Base-by-base conservation (phyloP, 1,140 invertebrate genomes). In the Drosophila rhopaloa region DNA sequence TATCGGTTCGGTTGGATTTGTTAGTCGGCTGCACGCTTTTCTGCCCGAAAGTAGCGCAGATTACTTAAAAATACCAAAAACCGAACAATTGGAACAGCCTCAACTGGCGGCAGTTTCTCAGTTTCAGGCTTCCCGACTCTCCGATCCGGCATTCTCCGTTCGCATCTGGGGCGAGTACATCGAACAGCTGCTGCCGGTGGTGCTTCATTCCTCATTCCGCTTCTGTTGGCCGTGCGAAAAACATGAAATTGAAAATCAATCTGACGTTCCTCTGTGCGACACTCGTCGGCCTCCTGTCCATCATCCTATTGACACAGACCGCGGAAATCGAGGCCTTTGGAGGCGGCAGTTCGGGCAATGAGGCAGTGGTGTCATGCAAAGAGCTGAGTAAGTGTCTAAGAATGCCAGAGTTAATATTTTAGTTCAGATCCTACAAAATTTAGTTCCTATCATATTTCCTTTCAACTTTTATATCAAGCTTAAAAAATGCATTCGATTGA, bases 171-270 rank as follows among this genome's bases (percentile, higher is more conserved):
- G 56, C 56, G 59, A 35, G n/a, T 27, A 37, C n/a, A 14, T 37
- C 63, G 59, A 53, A 13, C 50, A 44, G 40, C 58, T 47, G 57
- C 2, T 59, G 40, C 19, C 48, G 19, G 40, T 44, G 56, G 35
- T 44, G 27, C 55, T 16, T 57, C 35, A 13, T 16, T 57, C 53
- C 46, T 55, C 62, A 53, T 58, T 72, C 46, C 44, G 38, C 46
- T 54, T 57, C 37, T 50, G 62, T 62, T 61, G 29, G 63, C 19
- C 58, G 70, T 27, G 79, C 55, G 35, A 48, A 81, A 76, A 83
- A 83, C 56, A 88, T 89, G 84, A 89, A 89, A 78, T 71, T 89
- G 50, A 88, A 88, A 89, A 72, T 89, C 68, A 89, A 84, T 79
- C 79, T 84, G 74, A 74, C 73, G 65, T 66, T 74, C 41, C 58